Evolutionary conservation across 2,888 invertebrate species (phyloP), one percentile per base, ranked within the genome.

Genomic region (Andrena bicolor): DNA sequence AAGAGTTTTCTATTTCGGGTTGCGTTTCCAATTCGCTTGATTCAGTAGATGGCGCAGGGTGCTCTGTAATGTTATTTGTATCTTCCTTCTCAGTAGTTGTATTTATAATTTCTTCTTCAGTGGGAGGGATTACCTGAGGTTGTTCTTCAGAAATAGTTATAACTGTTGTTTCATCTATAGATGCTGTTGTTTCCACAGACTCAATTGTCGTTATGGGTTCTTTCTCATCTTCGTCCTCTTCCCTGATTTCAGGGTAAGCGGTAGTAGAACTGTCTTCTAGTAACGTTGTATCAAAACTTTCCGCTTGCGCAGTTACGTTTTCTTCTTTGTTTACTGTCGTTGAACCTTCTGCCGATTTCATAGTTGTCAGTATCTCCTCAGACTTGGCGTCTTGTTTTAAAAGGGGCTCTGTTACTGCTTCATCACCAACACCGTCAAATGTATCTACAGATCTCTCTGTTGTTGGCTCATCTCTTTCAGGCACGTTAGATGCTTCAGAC

Each of bases 351-450:
- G 0, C 16, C 0, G 32, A 16, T 8, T 30, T 53, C n/a, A 20
- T 7, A 26, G 78, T 79, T 4, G 69, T 85, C 0, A 16, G 26
- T 48, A 13, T 5, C 0, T 63, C 71, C 0, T 83, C 75, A 10
- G 80, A 63, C 10, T 73, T 75, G 2, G 86, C 70, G n/a, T 85
- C 80, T 0, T 77, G 76, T 4, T 74, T 60, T 7, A 16, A 16
- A 30, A 49, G 51, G 0, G 23, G 26, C 20, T 78, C 74, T 8
- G 49, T 81, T 7, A 65, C 66, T 0, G 10, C 23, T 32, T 76
- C 32, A 20, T 68, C 30, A 23, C 7, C 7, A n/a, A 49, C 28
- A 10, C 20, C n/a, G 49, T 49, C 20, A 56, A 32, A 72, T 6
- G 48, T 58, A 23, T 79, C 53, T n/a, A 56, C 65, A 32, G 75